These are phyloP conservation scores for Brachymystax lenok DNA, from an alignment of 2,797 vertebrate genomes.

Conservation along the genomic window DNA sequence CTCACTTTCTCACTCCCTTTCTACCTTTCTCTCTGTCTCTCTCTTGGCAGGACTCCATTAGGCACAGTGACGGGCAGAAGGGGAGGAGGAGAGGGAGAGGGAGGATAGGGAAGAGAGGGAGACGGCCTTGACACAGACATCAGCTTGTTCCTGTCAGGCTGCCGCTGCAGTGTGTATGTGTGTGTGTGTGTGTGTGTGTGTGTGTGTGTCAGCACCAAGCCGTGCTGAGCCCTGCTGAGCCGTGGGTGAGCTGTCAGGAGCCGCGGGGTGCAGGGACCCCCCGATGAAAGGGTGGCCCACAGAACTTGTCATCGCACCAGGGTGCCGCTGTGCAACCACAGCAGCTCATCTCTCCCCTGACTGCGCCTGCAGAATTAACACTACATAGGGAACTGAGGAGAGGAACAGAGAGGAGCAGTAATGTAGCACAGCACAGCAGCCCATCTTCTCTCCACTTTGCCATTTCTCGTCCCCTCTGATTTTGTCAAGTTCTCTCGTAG, in stretches of 20 bases:
- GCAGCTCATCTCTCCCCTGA: neutral
- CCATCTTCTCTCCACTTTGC: too few relatives aligned
- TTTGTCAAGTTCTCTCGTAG: neutral
- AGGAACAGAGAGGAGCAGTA: neutral
- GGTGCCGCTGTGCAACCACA: neutral
- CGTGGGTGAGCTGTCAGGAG: neutral
- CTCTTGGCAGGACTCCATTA: neutral
- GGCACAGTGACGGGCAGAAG: neutral
- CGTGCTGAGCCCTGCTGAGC: neutral
- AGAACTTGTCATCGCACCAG: conserved; percentile 9
- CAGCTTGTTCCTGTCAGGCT: neutral
- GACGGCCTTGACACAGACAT: neutral
- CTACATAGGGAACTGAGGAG: neutral
- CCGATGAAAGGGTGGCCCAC: neutral
- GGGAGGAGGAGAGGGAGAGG: neutral
- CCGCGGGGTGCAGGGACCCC: neutral
- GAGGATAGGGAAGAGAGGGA: neutral
- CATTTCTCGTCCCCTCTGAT: neutral
- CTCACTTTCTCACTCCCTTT: neutral
- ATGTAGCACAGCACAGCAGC: neutral
- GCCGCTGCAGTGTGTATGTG: neutral
- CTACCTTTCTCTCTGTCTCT: neutral
- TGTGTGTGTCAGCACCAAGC: neutral
- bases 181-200: neutral
- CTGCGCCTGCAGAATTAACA: neutral